Percentiles rank a stretch among this genome's conserved stretches.
These are phyloP conservation scores for Ptychoptera contaminata DNA, from an alignment of 2,888 invertebrate genomes.

Conservation along the genomic window DNA sequence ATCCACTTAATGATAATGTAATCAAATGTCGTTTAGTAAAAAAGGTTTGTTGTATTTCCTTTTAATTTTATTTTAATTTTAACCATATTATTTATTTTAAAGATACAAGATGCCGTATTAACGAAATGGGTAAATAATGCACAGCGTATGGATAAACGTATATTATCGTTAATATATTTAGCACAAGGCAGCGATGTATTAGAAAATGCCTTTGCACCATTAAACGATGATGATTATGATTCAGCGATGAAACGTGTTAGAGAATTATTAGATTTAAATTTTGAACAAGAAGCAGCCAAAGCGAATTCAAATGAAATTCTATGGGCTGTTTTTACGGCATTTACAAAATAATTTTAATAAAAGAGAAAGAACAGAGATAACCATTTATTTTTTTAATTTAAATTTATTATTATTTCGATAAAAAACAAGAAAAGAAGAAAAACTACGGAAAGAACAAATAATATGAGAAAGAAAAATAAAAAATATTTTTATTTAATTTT, in stretches of 20 bases:
- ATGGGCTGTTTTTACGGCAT: constrained; percentile 98
- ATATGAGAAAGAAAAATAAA: too few species aligned
- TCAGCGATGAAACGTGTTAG: constrained; percentile 95
- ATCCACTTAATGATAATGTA: constrained; percentile 90
- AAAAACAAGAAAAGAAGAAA: too few species aligned
- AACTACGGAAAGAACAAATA: too few species aligned
- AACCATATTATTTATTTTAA: constrained; percentile 23
- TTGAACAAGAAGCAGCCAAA: constrained; percentile 89
- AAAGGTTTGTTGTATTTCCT: constrained; percentile 44
- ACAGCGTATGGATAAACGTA: constrained; percentile 91
- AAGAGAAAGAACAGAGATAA: constrained; percentile 34
- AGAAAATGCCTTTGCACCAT: constrained; percentile 97
- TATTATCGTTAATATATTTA: constrained; percentile 82
- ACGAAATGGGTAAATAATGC: constrained; percentile 95
- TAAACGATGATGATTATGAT: constrained; percentile 95
- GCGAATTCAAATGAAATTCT: constrained; percentile 83
- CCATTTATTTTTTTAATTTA: too few species aligned
- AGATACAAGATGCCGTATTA: constrained; percentile 93
- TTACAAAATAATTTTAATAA: constrained; percentile 62
- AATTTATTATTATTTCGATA: too few species aligned
- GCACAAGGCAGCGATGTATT: constrained; percentile 98
- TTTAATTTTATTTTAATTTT: not conserved
- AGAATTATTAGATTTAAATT: constrained; percentile 89
- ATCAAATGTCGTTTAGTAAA: constrained; percentile 93
- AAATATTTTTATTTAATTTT: too few species aligned